phyloP scores from a whole-genome alignment of 37 sponge, comb jelly and placozoan species.

The Spongilla lacustris region DNA sequence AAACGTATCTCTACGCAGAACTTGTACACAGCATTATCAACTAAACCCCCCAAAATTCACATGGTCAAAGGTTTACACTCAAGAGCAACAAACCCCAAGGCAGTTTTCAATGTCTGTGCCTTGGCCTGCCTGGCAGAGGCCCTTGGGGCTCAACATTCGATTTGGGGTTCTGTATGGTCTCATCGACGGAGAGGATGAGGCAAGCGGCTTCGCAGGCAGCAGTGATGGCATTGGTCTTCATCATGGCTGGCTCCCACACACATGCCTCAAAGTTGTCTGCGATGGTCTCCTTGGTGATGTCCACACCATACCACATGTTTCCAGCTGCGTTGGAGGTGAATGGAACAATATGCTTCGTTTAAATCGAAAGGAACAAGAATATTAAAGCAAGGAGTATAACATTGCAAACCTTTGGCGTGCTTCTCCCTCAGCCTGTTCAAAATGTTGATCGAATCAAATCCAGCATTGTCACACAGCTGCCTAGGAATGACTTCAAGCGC shows the following conservation, averaged over 20 bases:
- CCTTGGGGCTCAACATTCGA: conserved; percentile 46
- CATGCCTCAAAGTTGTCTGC: conserved; percentile 94
- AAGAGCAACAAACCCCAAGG: not conserved
- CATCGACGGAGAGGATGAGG: conserved; percentile 97
- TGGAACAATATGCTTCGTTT: no score
- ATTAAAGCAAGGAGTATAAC: no score
- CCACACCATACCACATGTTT: conserved; percentile 95
- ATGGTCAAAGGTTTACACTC: no score
- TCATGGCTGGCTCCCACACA: conserved; percentile 98
- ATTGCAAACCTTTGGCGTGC: conserved; percentile 83
- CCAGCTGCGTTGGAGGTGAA: conserved; percentile 67
- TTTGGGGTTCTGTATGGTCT: conserved; percentile 96
- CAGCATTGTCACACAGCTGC: conserved; percentile 99
- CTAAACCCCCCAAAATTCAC: not conserved
- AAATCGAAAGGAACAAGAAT: not conserved
- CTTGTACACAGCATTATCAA: not conserved
- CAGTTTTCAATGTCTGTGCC: not conserved
- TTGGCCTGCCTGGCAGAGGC: conserved; percentile 18
- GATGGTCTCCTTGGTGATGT: conserved; percentile 92
- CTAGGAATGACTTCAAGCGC: conserved; percentile 97
- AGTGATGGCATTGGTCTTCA: conserved; percentile 94
- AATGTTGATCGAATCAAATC: conserved; percentile 96
- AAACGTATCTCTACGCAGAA: no score
- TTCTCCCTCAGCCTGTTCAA: conserved; percentile 97
- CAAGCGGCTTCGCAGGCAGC: conserved; percentile 95